These are phyloP conservation scores for Poeciliopsis turneri DNA, from an alignment of 2,797 vertebrate genomes.

Conservation along the genomic window DNA sequence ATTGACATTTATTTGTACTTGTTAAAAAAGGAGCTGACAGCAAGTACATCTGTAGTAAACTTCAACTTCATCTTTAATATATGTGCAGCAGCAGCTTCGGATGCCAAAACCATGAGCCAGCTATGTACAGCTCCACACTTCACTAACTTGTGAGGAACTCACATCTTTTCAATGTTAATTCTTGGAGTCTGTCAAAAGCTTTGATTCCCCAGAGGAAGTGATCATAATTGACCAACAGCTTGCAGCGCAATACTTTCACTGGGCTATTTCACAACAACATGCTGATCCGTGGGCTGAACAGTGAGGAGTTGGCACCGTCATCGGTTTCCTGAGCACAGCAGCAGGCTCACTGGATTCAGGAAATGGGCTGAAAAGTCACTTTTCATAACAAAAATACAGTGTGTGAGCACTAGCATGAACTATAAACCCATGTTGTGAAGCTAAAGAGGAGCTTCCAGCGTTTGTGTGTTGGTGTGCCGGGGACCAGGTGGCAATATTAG, in stretches of 20 bases:
- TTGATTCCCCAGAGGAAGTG: not conserved
- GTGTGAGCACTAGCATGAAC: conserved; percentile 25
- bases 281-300: conserved; percentile 4
- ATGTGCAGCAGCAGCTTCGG: not conserved
- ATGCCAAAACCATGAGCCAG: not conserved
- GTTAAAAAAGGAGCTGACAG: no score
- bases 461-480: conserved; percentile 15
- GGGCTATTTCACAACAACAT: conserved; percentile 14
- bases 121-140: conserved; percentile 1
- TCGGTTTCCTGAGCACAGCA: not conserved
- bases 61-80: not conserved
- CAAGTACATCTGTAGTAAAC: not conserved
- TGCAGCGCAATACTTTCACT: conserved; percentile 2
- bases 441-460: conserved; percentile 53
- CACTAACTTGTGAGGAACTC: conserved; percentile 1
- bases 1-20: not conserved
- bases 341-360: not conserved
- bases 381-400: conserved; percentile 38
- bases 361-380: conserved; percentile 10
- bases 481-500: conserved; percentile 49
- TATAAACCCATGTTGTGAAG: conserved; percentile 41
- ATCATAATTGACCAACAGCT: conserved; percentile 18
- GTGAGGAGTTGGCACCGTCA: not conserved
- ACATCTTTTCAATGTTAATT: conserved; percentile 24
- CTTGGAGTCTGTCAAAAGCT: conserved; percentile 1